Conservation (phyloP, 1,140 invertebrate species). For the Drosophila tristis region DNA sequence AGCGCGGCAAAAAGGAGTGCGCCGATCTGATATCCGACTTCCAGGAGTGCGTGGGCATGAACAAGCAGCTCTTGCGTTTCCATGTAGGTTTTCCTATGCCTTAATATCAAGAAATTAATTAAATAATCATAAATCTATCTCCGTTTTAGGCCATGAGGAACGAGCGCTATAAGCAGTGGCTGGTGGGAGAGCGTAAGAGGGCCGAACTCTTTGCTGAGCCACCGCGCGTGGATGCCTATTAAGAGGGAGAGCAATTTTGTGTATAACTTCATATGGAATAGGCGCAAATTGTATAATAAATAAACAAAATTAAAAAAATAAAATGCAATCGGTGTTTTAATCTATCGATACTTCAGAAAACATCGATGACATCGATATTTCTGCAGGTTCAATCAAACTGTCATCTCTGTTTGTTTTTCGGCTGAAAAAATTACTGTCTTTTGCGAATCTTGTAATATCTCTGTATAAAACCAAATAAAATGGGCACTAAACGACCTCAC, state of each 20-base stretch:
- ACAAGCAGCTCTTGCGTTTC: slow-evolving; percentile 86
- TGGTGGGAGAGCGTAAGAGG: slow-evolving; percentile 84
- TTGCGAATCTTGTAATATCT: slow-evolving; percentile 2
- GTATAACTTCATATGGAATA: slow-evolving; percentile 50
- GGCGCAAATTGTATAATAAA: slow-evolving; percentile 63
- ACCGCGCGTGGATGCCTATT: slow-evolving; percentile 85
- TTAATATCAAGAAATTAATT: background rate
- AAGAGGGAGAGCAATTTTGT: slow-evolving; percentile 34
- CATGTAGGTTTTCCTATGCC: slow-evolving; percentile 69
- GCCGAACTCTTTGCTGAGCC: slow-evolving; percentile 84
- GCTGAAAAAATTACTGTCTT: slow-evolving; percentile 3
- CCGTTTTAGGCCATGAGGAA: slow-evolving; percentile 85
- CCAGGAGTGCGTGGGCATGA: slow-evolving; percentile 87
- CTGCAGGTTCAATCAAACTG: slow-evolving; percentile 19
- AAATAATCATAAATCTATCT: background rate
- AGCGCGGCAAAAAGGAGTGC: slow-evolving; percentile 86
- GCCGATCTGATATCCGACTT: slow-evolving; percentile 87
- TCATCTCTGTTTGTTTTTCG: slow-evolving; percentile 44
- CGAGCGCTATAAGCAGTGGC: slow-evolving; percentile 86
- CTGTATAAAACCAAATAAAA: slow-evolving; percentile 28
- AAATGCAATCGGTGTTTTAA: background rate
- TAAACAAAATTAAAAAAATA: slow-evolving; percentile 36
- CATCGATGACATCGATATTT: background rate
- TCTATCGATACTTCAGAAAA: too few species aligned
- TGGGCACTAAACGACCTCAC: slow-evolving; percentile 71